These are phyloP conservation scores for Drosophila pseudotalamancana DNA, from an alignment of 2,888 invertebrate genomes.

Conservation along the genomic window DNA sequence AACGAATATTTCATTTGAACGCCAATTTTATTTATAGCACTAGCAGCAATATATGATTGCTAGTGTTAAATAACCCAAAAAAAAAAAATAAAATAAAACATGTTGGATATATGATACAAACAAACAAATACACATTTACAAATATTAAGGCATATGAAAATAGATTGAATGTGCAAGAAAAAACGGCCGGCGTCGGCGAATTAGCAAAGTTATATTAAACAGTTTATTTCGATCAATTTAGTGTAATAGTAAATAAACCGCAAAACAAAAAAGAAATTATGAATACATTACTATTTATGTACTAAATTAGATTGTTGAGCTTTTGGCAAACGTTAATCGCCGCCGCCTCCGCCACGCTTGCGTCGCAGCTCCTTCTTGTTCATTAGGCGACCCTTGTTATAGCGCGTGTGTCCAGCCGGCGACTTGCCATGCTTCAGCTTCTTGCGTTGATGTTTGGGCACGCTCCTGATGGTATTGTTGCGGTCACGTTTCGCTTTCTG, in stretches of 20 bases:
- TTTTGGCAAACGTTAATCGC: conserved; percentile 37
- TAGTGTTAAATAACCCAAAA: conserved; percentile 57
- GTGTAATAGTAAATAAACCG: conserved; percentile 75
- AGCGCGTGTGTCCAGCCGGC: conserved; percentile 40
- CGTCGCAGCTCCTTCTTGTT: conserved; percentile 73
- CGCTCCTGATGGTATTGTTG: conserved; percentile 75
- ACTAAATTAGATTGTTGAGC: conserved; percentile 5
- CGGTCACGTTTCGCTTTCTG: conserved; percentile 86
- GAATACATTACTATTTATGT: conserved; percentile 23
- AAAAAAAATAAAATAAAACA: conserved; percentile 41
- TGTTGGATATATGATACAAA: conserved; percentile 54
- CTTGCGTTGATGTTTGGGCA: conserved; percentile 80
- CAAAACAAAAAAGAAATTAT: conserved; percentile 44
- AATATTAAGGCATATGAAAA: conserved; percentile 40
- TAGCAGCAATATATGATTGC: conserved; percentile 48
- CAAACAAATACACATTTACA: conserved; percentile 29
- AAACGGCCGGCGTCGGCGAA: conserved; percentile 53
- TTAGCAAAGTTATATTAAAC: conserved; percentile 64
- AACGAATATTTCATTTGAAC: conserved; percentile 20
- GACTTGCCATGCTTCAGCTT: conserved; percentile 70
- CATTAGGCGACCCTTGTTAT: conserved; percentile 78
- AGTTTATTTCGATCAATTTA: conserved; percentile 63
- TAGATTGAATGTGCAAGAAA: conserved; percentile 40
- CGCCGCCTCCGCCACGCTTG: conserved; percentile 59
- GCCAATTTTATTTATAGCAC: conserved; percentile 56